Evolutionary conservation across 2,888 invertebrate genomes (phyloP), one percentile per base, ranked within the genome.

Genomic region (Allolobophora icterica): DNA sequence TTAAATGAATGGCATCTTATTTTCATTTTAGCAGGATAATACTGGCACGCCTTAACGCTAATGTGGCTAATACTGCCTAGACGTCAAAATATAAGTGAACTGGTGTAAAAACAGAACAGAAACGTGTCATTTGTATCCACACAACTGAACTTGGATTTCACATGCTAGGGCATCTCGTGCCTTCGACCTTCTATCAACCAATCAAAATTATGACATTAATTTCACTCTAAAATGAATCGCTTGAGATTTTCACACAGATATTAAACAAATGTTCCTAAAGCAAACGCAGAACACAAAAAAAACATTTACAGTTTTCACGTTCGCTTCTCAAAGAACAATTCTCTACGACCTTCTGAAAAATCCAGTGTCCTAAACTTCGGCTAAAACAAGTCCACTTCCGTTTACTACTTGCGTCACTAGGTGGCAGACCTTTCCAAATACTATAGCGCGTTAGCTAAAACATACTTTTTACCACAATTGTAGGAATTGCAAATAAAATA

Each of bases 321-420:
- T 71, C 71, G 71, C 71, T 71, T 71, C 71, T 71, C 30, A 71
- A 11, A 3, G 13, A 71, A 71, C 30, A 71, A 71, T 71, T 71
- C n/a, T 71, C 6, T 1, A 8, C 71, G 71, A 71, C 71, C n/a
- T n/a, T n/a, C 38, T 38, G 3, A 30, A 11, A 6, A 71, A 71
- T 6, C 71, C 30, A 71, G n/a, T 13, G 71, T 71, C 71, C 71
- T 71, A 71, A 30, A n/a, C 71, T 0, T n/a, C 71, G 71, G n/a
- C 71, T 71, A 71, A 71, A 71, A 71, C 71, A 71, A 71, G 71
- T 71, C 71, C n/a, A 71, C 71, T 71, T 71, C 71, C 71, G 71
- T 71, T 71, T 71, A 71, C 30, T n/a, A n/a, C n/a, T 71, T 52
- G n/a, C 8, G n/a, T 71, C 71, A n/a, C 71, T 30, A n/a, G 71